phyloP scores from a whole-genome alignment of 2,797 vertebrate species.

The Psittacula derbiana region DNA sequence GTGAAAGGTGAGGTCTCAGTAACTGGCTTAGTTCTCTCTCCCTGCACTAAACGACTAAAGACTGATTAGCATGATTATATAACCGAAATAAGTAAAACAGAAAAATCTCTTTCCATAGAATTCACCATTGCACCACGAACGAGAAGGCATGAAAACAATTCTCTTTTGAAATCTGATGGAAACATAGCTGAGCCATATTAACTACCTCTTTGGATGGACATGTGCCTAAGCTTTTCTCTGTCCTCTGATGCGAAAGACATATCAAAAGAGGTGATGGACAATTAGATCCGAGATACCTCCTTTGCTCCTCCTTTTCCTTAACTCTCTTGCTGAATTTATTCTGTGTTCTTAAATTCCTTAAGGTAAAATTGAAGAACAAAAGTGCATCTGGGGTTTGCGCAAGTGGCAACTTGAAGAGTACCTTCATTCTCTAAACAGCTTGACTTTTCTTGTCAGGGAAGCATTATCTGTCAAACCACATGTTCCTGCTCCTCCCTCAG shows the following conservation, averaged over 20 bases:
- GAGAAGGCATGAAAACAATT: neutral
- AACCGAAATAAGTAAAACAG: neutral
- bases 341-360: neutral
- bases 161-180: neutral
- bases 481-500: neutral
- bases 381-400: neutral
- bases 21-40: neutral
- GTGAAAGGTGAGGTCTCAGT: neutral
- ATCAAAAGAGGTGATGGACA: neutral
- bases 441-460: neutral
- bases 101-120: neutral
- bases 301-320: neutral
- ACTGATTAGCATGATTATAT: neutral
- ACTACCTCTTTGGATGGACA: neutral
- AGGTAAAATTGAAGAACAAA: slow-evolving; percentile 38
- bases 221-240: neutral
- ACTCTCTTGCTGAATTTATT: slow-evolving; percentile 38
- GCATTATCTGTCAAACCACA: neutral
- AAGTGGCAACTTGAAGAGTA: slow-evolving; percentile 31
- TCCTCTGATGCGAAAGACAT: neutral
- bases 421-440: slow-evolving; percentile 44
- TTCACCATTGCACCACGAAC: neutral
- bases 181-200: neutral
- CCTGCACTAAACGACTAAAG: neutral
- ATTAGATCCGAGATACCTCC: neutral